Conservation (phyloP, 2,888 invertebrate species). For the Sesia apiformis region DNA sequence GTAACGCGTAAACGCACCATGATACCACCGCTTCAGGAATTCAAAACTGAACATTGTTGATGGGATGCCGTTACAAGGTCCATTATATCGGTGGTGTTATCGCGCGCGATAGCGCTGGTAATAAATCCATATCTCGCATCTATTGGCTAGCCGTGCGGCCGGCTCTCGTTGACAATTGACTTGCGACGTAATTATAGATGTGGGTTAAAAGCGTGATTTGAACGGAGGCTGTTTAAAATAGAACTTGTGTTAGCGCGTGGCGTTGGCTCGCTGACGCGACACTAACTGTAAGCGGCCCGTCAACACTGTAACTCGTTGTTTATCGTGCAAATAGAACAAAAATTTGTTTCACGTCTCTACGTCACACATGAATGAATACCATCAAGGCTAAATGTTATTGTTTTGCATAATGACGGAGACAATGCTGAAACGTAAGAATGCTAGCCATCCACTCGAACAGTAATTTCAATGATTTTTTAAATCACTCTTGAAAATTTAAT, state of each 20-base stretch:
- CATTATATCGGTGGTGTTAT: slow-evolving; percentile 51
- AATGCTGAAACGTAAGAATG: slow-evolving; percentile 19
- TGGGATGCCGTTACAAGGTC: slow-evolving; percentile 30
- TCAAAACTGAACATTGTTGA: slow-evolving; percentile 65
- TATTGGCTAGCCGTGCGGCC: slow-evolving; percentile 12
- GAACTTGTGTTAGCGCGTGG: slow-evolving; percentile 28
- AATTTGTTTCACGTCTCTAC: slow-evolving; percentile 53
- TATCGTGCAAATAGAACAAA: slow-evolving; percentile 61
- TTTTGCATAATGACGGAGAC: slow-evolving; percentile 31
- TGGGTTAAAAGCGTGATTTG: slow-evolving; percentile 17
- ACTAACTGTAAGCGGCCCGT: slow-evolving; percentile 37
- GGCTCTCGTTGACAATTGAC: slow-evolving; percentile 17
- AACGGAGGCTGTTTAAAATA: slow-evolving; percentile 27
- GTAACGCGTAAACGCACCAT: slow-evolving; percentile 40
- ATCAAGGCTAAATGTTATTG: slow-evolving; percentile 55
- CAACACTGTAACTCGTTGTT: slow-evolving; percentile 36
- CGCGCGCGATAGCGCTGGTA: slow-evolving; percentile 37
- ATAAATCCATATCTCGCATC: slow-evolving; percentile 29
- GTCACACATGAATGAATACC: slow-evolving; percentile 57
- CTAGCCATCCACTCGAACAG: too few species aligned
- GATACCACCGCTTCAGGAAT: slow-evolving; percentile 64
- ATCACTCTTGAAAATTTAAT: too few species aligned
- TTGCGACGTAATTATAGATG: slow-evolving; percentile 26
- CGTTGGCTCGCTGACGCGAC: slow-evolving; percentile 34
- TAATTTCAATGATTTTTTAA: too few species aligned